Percentiles rank a stretch among this genome's conserved stretches.
phyloP scores from a whole-genome alignment of 2,797 vertebrate species.

The Chaenodraco wilsoni region DNA sequence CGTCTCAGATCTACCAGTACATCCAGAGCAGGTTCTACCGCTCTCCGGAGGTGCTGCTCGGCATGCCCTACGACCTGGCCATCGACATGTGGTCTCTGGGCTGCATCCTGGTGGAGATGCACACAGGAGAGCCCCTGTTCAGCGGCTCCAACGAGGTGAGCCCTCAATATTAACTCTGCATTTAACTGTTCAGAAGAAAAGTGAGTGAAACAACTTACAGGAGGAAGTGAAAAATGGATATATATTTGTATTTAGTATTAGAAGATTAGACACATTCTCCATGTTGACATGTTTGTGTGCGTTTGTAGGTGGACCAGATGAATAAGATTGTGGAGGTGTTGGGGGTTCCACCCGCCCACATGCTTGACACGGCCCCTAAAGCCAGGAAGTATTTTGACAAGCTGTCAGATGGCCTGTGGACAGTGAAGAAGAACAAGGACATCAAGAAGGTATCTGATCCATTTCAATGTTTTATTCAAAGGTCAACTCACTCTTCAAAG shows the following conservation, averaged over 20 bases:
- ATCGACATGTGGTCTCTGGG: constrained; percentile 97
- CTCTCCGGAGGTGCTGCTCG: constrained; percentile 92
- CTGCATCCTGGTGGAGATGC: constrained; percentile 96
- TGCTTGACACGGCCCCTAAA: constrained; percentile 95
- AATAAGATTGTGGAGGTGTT: constrained; percentile 95
- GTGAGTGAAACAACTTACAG: neutral
- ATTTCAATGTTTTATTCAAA: neutral
- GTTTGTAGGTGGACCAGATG: constrained; percentile 94
- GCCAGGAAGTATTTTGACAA: constrained; percentile 96
- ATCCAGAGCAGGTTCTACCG: constrained; percentile 97
- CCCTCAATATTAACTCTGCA: too few species aligned
- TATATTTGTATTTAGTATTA: too few species aligned
- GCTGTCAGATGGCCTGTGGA: constrained; percentile 93
- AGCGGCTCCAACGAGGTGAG: constrained; percentile 94
- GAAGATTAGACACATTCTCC: too few species aligned
- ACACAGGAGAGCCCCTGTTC: constrained; percentile 94
- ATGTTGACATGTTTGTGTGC: neutral
- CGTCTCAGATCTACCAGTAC: constrained; percentile 92
- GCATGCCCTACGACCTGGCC: constrained; percentile 93
- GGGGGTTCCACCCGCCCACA: constrained; percentile 92
- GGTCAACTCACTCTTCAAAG: too few species aligned
- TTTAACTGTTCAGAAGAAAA: neutral
- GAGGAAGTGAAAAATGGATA: too few species aligned
- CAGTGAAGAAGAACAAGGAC: constrained; percentile 95
- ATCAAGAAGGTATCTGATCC: constrained; percentile 90